Percentiles rank a stretch among this genome's conserved stretches.
These are phyloP conservation scores for Lycia hirtaria DNA, from an alignment of 2,888 invertebrate genomes.

Conservation along the genomic window DNA sequence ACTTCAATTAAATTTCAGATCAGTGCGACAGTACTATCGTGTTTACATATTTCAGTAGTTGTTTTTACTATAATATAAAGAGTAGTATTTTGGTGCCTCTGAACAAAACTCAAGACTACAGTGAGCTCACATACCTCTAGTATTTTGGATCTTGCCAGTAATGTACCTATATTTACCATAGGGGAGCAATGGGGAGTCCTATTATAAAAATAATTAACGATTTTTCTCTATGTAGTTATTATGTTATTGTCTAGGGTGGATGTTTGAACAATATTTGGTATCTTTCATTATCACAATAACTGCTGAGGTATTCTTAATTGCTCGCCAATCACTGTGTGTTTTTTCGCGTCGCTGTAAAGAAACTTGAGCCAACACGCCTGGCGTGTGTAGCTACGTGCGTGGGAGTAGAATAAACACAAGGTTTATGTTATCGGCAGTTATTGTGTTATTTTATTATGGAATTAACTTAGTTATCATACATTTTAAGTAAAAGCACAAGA, in stretches of 20 bases:
- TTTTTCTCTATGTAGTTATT: conserved; percentile 15
- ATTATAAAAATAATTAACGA: conserved; percentile 12
- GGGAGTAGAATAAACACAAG: too few relatives aligned
- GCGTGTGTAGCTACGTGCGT: too few relatives aligned
- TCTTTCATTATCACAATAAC: not conserved
- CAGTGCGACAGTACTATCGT: conserved; percentile 1
- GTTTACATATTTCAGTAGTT: conserved; percentile 9
- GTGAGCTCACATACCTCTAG: conserved; percentile 25
- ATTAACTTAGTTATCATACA: too few relatives aligned
- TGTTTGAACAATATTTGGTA: conserved; percentile 8
- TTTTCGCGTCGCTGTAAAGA: too few relatives aligned
- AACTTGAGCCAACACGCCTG: too few relatives aligned
- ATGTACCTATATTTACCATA: conserved; percentile 14
- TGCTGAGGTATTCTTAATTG: too few relatives aligned
- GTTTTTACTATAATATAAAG: conserved; percentile 13
- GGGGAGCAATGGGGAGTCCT: conserved; percentile 2
- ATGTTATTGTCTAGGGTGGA: not conserved
- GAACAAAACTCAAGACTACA: conserved; percentile 22
- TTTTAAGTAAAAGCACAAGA: too few relatives aligned
- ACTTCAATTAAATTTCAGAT: not conserved
- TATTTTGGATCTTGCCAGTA: conserved; percentile 25
- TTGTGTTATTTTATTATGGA: too few relatives aligned
- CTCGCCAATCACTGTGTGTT: too few relatives aligned
- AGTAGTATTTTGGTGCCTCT: conserved; percentile 26
- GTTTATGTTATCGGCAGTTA: too few relatives aligned